These are phyloP conservation scores for Lasioglossum vierecki DNA, from an alignment of 2,888 invertebrate species.

Conservation along the genomic window DNA sequence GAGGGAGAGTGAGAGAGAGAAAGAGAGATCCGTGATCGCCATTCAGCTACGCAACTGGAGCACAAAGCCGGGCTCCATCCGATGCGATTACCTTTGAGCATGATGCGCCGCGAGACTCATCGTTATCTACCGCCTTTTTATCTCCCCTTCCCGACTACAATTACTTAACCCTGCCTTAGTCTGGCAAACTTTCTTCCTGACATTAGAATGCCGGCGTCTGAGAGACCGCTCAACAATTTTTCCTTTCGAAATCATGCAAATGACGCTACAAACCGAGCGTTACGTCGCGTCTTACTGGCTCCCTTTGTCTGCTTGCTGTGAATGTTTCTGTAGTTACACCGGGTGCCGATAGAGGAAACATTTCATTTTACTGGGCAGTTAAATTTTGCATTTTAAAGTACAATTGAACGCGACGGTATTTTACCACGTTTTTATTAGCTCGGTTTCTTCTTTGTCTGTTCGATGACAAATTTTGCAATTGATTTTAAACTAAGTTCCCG, in stretches of 20 bases:
- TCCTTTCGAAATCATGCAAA: conserved; percentile 12
- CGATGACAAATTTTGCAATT: too few relatives aligned
- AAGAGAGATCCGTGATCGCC: conserved; percentile 13
- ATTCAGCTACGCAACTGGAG: conserved; percentile 54
- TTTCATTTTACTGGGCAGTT: not conserved
- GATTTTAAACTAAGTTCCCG: too few relatives aligned
- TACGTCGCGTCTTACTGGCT: not conserved
- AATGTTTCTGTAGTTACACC: not conserved
- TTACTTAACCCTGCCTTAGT: conserved; percentile 14
- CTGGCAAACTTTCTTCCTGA: not conserved
- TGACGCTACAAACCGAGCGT: not conserved
- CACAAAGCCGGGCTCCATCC: conserved; percentile 33
- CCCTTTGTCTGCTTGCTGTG: not conserved
- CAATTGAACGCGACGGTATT: too few relatives aligned
- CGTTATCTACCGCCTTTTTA: conserved; percentile 11
- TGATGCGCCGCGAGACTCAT: conserved; percentile 24
- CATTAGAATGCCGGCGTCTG: not conserved
- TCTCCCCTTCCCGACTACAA: not conserved
- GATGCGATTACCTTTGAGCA: conserved; percentile 46
- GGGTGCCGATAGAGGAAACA: not conserved
- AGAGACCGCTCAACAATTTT: conserved; percentile 1
- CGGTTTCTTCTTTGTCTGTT: too few relatives aligned
- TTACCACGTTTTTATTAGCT: too few relatives aligned
- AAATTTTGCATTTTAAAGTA: too few relatives aligned
- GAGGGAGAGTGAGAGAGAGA: not conserved